Evolutionary conservation across 2,113 vertebrate species (phyloP).

Genomic region (Poicephalus gulielmi): DNA sequence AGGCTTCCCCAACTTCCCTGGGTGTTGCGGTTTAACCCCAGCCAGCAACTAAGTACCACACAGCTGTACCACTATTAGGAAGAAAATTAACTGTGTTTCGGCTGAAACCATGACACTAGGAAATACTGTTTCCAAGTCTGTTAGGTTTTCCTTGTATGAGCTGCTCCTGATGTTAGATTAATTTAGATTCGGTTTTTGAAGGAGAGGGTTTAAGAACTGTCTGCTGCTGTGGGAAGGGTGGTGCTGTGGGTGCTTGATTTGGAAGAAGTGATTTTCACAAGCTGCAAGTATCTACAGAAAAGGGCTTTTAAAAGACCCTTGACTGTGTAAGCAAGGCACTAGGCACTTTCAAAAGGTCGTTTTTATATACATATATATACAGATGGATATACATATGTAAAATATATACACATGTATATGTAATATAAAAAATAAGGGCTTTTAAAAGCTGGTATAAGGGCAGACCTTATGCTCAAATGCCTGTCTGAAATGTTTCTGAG

Average conservation of each 20-base stretch:
- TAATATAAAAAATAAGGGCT: neutral
- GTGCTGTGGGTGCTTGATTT: neutral
- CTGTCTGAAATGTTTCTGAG: neutral
- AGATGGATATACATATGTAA: neutral
- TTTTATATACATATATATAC: neutral
- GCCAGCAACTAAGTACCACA: neutral
- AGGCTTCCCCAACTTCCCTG: neutral
- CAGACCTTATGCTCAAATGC: neutral
- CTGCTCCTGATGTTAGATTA: constrained; percentile 1
- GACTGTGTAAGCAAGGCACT: accelerated
- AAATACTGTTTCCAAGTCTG: neutral
- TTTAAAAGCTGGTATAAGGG: neutral
- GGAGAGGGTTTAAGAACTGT: neutral
- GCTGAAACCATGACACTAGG: neutral
- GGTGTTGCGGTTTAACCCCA: neutral
- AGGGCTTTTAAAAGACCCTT: neutral
- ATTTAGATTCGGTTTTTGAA: neutral
- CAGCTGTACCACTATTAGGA: neutral
- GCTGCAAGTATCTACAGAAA: neutral
- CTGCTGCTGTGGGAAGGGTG: neutral
- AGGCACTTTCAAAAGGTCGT: neutral
- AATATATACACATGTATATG: neutral
- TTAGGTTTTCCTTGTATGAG: neutral
- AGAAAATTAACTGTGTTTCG: neutral
- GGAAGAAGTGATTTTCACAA: neutral